Conservation (phyloP, 2,113 vertebrate species). For the Psittacula cyanocephala region DNA sequence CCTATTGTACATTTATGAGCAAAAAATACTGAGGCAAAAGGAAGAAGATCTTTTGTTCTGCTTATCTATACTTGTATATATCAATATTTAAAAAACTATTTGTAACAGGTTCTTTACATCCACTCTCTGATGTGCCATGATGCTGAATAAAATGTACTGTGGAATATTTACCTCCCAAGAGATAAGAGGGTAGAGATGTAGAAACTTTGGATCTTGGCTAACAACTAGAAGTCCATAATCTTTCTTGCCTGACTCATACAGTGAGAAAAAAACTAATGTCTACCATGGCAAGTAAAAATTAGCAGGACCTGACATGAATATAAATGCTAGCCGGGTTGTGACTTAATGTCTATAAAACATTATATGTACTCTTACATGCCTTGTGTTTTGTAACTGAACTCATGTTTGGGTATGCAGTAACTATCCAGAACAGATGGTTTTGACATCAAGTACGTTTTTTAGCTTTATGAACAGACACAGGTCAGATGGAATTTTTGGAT, state of each 20-base stretch:
- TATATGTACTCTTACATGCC: background rate
- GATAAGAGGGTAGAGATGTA: background rate
- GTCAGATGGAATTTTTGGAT: background rate
- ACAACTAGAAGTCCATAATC: background rate
- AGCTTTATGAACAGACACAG: background rate
- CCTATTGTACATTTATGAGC: background rate
- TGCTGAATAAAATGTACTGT: background rate
- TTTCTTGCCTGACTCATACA: background rate
- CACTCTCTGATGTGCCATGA: background rate
- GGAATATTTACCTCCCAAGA: background rate
- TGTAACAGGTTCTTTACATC: background rate
- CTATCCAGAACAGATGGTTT: background rate
- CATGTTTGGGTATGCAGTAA: background rate
- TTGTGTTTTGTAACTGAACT: background rate
- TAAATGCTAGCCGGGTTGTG: background rate
- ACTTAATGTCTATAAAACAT: constrained; percentile 31
- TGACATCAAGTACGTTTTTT: background rate
- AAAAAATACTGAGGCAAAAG: background rate
- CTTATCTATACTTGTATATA: background rate
- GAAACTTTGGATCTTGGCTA: background rate
- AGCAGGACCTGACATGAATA: background rate
- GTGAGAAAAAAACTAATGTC: background rate
- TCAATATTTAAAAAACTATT: background rate
- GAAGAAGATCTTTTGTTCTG: background rate
- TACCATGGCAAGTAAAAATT: constrained; percentile 10